A percentile compares a stretch with the other conserved stretches of the same genome.
Evolutionary conservation across 2,888 invertebrate genomes (phyloP).

Genomic region (Argyresthia albistria): DNA sequence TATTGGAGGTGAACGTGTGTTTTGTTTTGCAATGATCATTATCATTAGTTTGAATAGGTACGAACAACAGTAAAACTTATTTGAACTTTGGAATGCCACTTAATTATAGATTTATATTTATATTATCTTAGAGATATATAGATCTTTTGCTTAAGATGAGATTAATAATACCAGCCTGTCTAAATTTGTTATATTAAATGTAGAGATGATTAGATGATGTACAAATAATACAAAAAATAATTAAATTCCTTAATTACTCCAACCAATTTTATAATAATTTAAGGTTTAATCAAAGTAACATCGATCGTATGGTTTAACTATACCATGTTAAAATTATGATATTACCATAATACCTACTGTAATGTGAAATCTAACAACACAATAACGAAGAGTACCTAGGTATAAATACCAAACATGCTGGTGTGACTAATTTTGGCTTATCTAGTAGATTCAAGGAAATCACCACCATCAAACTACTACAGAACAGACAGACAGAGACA

Average conservation of each 20-base stretch:
- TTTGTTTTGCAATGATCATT: background rate
- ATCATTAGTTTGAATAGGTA: too few species aligned
- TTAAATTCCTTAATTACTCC: background rate
- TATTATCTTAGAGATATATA: too few species aligned
- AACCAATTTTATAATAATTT: background rate
- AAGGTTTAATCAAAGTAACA: background rate
- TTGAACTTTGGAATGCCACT: too few species aligned
- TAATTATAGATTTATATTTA: too few species aligned
- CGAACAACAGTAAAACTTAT: too few species aligned
- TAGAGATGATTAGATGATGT: background rate
- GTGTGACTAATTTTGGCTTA: background rate
- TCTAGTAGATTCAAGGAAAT: background rate
- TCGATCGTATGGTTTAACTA: background rate
- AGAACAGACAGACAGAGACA: conserved; percentile 15
- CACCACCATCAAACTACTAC: background rate
- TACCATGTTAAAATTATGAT: too few species aligned
- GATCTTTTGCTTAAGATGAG: too few species aligned
- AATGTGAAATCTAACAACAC: too few species aligned
- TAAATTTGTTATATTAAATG: background rate
- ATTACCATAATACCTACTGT: background rate
- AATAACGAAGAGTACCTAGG: background rate
- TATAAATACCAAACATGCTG: background rate
- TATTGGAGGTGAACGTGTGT: background rate
- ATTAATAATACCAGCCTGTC: background rate
- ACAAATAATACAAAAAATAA: background rate